Conservation (phyloP, 2,113 vertebrate species). For the Sinocyclocheilus anshuiensis region DNA sequence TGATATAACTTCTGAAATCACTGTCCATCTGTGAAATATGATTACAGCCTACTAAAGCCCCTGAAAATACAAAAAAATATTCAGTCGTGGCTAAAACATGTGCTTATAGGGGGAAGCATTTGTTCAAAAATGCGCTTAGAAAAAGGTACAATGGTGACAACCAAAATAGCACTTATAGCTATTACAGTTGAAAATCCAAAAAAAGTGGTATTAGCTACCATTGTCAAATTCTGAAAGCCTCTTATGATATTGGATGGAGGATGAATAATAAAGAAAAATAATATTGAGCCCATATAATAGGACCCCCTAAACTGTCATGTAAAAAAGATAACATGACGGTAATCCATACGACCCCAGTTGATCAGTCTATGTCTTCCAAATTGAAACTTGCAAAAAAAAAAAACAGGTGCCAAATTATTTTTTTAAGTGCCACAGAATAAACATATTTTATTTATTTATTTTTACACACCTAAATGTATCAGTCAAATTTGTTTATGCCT, state of each 20-base stretch:
- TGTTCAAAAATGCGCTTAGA: not conserved
- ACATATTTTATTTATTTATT: too few species aligned
- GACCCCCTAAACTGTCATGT: too few species aligned
- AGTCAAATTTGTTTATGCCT: too few species aligned
- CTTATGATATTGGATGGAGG: not conserved
- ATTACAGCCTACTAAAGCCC: not conserved
- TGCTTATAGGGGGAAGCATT: not conserved
- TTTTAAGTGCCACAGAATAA: too few species aligned
- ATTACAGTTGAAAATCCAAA: not conserved
- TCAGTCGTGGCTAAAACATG: not conserved
- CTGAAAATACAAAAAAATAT: not conserved
- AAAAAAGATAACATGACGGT: too few species aligned
- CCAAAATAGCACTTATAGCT: not conserved
- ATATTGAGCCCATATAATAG: too few species aligned
- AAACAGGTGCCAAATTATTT: too few species aligned
- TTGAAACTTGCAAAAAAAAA: too few species aligned
- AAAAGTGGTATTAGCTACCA: not conserved
- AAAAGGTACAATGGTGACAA: not conserved
- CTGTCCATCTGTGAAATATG: not conserved
- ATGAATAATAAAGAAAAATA: not conserved
- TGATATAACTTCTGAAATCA: not conserved
- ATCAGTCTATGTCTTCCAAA: too few species aligned
- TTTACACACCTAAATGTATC: too few species aligned
- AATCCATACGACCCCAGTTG: too few species aligned
- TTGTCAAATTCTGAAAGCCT: not conserved